Evolutionary conservation across 2,797 vertebrate genomes (phyloP).

Genomic region (Arctocebus calabarensis): DNA sequence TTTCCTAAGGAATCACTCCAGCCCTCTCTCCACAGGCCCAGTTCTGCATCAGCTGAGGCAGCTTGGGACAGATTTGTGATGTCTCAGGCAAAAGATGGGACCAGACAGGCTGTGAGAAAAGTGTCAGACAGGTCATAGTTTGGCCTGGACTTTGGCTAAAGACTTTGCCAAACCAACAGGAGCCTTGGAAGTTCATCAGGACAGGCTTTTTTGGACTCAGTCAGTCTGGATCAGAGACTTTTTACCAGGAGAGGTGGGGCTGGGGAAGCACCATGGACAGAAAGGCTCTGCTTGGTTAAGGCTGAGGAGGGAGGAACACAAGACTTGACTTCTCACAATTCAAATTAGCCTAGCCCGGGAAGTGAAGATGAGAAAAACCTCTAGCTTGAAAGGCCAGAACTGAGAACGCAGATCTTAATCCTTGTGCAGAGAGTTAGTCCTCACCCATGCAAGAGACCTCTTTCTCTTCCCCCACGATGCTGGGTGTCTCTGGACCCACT

Average conservation of each 20-base stretch:
- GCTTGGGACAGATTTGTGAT: not conserved
- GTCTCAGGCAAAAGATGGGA: slow-evolving; percentile 38
- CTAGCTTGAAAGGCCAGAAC: not conserved
- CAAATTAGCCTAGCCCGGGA: not conserved
- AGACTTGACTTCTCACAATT: not conserved
- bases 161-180: slow-evolving; percentile 24
- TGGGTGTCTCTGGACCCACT: not conserved
- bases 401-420: not conserved
- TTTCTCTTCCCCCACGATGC: not conserved
- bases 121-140: not conserved
- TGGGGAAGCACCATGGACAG: not conserved
- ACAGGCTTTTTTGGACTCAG: not conserved
- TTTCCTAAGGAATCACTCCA: not conserved
- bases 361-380: not conserved
- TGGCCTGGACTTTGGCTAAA: not conserved
- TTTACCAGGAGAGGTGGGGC: not conserved
- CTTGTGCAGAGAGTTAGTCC: not conserved
- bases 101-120: not conserved
- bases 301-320: not conserved
- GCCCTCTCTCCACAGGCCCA: not conserved
- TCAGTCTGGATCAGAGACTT: not conserved
- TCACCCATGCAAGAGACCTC: not conserved
- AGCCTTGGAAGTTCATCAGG: not conserved
- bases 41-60: not conserved
- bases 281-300: not conserved